These are phyloP conservation scores for Desmodus rotundus DNA, from an alignment of 2,113 vertebrate species.

Conservation along the genomic window DNA sequence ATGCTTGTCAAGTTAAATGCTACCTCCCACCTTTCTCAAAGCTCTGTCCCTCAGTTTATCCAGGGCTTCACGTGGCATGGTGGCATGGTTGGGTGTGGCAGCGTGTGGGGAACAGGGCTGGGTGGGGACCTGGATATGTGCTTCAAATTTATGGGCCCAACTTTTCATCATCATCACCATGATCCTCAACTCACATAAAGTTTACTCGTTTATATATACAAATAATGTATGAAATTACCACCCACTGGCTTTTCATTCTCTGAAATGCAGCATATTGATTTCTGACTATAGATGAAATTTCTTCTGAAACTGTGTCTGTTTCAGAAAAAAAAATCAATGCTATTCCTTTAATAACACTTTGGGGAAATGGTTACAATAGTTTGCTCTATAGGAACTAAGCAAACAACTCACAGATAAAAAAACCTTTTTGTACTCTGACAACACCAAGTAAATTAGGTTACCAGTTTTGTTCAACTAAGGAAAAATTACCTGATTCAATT, in stretches of 20 bases:
- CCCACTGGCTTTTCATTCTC: conserved; percentile 19
- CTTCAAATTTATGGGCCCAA: conserved; percentile 1
- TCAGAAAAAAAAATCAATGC: neutral
- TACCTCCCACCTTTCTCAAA: conserved; percentile 50
- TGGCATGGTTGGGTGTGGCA: neutral
- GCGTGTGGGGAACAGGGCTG: neutral
- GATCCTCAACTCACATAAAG: neutral
- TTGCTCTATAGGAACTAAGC: neutral
- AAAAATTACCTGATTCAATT: neutral
- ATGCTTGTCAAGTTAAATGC: conserved; percentile 63
- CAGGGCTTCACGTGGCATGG: neutral
- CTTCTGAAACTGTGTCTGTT: conserved; percentile 5
- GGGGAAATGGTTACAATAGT: neutral
- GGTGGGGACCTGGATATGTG: neutral
- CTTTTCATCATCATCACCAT: neutral
- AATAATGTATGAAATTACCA: conserved; percentile 35
- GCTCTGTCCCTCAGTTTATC: conserved; percentile 16
- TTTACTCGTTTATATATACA: conserved; percentile 3
- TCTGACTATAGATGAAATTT: neutral
- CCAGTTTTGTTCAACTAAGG: neutral
- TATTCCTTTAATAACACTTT: conserved; percentile 7
- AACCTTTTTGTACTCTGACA: neutral
- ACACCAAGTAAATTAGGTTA: neutral
- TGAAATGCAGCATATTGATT: conserved; percentile 34
- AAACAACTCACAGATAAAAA: neutral